Evolutionary conservation across 2,888 invertebrate species (phyloP), one percentile per base, ranked within the genome.

Genomic region (Acanthosepion pharaonis): DNA sequence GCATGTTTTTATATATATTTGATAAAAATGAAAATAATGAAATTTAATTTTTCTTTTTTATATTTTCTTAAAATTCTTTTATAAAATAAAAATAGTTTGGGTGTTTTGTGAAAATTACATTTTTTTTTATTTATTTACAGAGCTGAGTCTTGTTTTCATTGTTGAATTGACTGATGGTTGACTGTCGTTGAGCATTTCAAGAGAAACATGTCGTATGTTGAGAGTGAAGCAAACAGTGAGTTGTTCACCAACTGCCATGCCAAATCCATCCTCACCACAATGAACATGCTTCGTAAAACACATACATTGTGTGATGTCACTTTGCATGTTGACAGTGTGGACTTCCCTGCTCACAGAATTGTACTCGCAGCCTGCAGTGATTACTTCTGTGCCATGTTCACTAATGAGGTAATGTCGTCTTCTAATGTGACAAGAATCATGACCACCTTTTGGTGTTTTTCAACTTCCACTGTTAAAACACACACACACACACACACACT

Each of bases 331-430:
- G 96, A 96, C 91, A 96, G 96, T 23, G 95, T 96, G 94, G 95
- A 96, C n/a, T 97, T 97, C 95, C 96, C 97, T 18, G 97, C 97
- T 18, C 97, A 97, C 95, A 95, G 97, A 33, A 97, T 97, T 94
- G 97, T 97, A 0, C 95, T 97, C 91, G 97, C 97, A 28, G 97
- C 97, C 5, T 97, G 97, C 95, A 97, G 97, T 95, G 97, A 97
- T 94, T 97, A 97, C 95, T 97, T 97, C 96, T 97, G 96, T 96
- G 97, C 97, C 91, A 97, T 97, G 97, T 97, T 97, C 95, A 97
- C 97, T 28, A 97, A 96, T 96, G 97, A 97, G 96, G 97, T 97
- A 95, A 95, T 96, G 42, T 33, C 6, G 95, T 11, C 20, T 28
- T 11, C 15, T 92, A 0, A 6, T 5, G 49, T 33, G 48, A 15